These are phyloP conservation scores for Danio aesculapii DNA, from an alignment of 2,797 vertebrate genomes.

Conservation along the genomic window DNA sequence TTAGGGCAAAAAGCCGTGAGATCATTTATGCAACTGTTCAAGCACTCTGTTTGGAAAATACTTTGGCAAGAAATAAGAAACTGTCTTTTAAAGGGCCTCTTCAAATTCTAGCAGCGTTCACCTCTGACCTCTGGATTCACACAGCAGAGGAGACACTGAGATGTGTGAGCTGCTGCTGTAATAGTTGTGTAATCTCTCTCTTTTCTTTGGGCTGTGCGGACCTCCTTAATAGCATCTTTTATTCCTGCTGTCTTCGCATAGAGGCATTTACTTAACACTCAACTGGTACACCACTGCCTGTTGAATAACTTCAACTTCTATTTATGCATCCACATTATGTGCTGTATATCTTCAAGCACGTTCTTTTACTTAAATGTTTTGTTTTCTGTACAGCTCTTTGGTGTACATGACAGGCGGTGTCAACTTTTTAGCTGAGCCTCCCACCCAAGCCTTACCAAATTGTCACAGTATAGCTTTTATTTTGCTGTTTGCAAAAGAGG, in stretches of 20 bases:
- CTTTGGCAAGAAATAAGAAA: not conserved
- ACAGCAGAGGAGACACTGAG: not conserved
- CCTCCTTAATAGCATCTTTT: conserved; percentile 47
- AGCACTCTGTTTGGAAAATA: not conserved
- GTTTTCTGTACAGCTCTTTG: conserved; percentile 55
- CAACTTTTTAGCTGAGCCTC: conserved; percentile 48
- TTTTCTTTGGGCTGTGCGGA: conserved; percentile 11
- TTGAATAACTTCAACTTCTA: conserved; percentile 62
- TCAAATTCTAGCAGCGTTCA: not conserved
- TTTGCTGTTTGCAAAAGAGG: conserved; percentile 58
- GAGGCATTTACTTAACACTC: conserved; percentile 46
- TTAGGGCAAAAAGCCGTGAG: conserved; percentile 9
- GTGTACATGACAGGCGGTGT: conserved; percentile 59
- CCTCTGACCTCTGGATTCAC: not conserved
- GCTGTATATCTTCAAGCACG: conserved; percentile 59
- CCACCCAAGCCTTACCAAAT: conserved; percentile 60
- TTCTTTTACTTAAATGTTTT: conserved; percentile 60
- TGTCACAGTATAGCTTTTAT: conserved; percentile 55
- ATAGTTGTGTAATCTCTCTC: conserved; percentile 22
- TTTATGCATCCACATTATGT: conserved; percentile 65
- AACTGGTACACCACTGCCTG: conserved; percentile 58
- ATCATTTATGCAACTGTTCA: conserved; percentile 8
- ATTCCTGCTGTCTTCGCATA: not conserved
- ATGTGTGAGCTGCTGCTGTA: not conserved
- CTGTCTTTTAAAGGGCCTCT: conserved; percentile 4